A percentile compares a stretch with the other conserved stretches of the same genome.
Conservation (phyloP, 2,797 vertebrate genomes). For the Esox masquinongy region DNA sequence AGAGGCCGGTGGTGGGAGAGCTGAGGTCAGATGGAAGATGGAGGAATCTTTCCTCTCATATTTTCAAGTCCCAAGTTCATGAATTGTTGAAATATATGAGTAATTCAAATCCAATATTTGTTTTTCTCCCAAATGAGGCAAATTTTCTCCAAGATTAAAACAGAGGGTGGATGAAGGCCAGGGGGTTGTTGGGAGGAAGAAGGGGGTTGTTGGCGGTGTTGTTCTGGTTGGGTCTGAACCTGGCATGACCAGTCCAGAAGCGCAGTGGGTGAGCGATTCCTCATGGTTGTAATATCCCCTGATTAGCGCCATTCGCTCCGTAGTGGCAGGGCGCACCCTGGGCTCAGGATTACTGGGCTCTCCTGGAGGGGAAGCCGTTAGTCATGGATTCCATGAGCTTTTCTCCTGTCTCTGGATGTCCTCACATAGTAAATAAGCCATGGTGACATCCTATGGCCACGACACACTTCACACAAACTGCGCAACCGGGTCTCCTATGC, state of each 20-base stretch:
- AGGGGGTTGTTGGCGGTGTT: conserved; percentile 42
- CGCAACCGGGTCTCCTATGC: too few relatives aligned
- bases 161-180: neutral
- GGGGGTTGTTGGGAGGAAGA: conserved; percentile 44
- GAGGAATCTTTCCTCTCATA: neutral
- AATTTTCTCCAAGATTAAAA: neutral
- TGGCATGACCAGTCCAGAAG: conserved; percentile 31
- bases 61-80: neutral
- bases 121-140: too few relatives aligned
- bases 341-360: conserved; percentile 1
- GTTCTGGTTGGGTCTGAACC: conserved; percentile 27
- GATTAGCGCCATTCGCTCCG: conserved; percentile 16
- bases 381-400: neutral
- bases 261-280: conserved; percentile 41
- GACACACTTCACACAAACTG: too few relatives aligned
- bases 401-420: neutral
- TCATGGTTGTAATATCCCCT: conserved; percentile 36
- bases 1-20: conserved; percentile 49
- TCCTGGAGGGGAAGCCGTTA: conserved; percentile 5
- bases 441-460: neutral
- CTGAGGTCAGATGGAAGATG: conserved; percentile 16
- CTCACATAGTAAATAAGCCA: neutral
- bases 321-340: conserved; percentile 14
- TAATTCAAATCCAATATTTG: neutral
- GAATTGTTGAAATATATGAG: neutral